Evolutionary conservation across 2,113 vertebrate genomes (phyloP).

Genomic region (Saguinus imperator): DNA sequence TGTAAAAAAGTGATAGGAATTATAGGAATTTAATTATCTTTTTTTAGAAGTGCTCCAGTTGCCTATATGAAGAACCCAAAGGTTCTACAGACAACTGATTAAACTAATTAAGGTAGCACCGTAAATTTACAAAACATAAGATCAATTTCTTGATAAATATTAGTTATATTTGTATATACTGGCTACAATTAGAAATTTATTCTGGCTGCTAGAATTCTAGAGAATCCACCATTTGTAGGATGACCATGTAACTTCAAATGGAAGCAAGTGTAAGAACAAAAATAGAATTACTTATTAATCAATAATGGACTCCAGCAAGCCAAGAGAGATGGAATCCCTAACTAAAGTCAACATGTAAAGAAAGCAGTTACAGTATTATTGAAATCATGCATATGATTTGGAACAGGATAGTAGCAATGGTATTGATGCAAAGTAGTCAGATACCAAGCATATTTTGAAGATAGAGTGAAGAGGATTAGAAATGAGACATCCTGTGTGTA

Average conservation of each 20-base stretch:
- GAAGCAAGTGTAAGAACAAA: neutral
- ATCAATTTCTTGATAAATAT: neutral
- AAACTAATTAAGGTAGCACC: neutral
- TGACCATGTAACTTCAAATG: neutral
- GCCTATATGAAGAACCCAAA: neutral
- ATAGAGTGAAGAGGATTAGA: neutral
- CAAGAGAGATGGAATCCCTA: neutral
- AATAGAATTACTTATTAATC: neutral
- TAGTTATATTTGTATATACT: neutral
- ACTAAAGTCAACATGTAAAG: neutral
- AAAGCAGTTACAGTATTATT: neutral
- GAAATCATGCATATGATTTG: neutral
- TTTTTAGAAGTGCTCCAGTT: neutral
- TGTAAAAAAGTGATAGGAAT: neutral
- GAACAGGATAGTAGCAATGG: neutral
- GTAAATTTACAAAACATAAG: neutral
- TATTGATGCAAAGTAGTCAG: neutral
- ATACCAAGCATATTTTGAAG: neutral
- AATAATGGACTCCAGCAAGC: neutral
- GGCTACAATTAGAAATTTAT: neutral
- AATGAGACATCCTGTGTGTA: neutral
- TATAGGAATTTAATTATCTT: neutral
- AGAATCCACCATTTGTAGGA: neutral
- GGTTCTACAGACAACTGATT: neutral
- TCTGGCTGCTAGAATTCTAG: neutral